Evolutionary conservation across 2,797 vertebrate species (phyloP).

Genomic region (Muscicapa comitata): DNA sequence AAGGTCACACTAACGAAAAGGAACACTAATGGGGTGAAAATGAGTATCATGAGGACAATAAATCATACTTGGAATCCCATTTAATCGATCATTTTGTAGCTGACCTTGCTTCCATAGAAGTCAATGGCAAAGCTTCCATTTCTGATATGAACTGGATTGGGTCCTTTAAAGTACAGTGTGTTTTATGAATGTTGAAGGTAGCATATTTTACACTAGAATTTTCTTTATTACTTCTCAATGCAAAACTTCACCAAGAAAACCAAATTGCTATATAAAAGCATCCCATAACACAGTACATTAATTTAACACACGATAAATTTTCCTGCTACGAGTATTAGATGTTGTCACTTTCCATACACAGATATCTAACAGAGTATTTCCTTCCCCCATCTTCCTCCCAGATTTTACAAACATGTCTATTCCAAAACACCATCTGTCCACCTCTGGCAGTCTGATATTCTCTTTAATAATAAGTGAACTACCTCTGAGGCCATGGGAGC

Average conservation of each 20-base stretch:
- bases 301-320: neutral
- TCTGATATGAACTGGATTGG: neutral
- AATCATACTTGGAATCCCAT: conserved; percentile 9
- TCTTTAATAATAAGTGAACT: neutral
- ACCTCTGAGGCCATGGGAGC: neutral
- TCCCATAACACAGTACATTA: neutral
- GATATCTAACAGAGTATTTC: neutral
- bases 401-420: neutral
- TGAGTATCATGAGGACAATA: neutral
- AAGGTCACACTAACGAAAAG: conserved; percentile 13
- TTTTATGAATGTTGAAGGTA: neutral
- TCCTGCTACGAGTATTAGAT: neutral
- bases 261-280: neutral
- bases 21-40: conserved; percentile 22
- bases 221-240: conserved; percentile 9
- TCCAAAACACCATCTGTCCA: neutral
- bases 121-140: neutral
- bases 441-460: neutral
- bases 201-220: neutral
- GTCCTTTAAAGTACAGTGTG: neutral
- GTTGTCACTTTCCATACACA: neutral
- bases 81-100: conserved; percentile 20
- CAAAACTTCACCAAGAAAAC: neutral
- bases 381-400: neutral
- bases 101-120: neutral